A percentile compares a stretch with the other conserved stretches of the same genome.
Evolutionary conservation across 2,888 invertebrate genomes (phyloP).

Genomic region (Mylabris sibirica): DNA sequence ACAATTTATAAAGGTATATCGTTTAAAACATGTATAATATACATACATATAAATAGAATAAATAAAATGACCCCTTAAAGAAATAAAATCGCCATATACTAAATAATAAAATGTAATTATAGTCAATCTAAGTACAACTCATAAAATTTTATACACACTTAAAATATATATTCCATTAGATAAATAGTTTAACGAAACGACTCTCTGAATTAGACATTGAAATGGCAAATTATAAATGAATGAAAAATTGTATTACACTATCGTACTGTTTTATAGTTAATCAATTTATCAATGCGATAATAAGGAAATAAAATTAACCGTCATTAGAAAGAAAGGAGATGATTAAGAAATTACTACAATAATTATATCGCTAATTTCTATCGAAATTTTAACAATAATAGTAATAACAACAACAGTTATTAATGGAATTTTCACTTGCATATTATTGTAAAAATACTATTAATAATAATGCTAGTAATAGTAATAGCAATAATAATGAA

Average conservation of each 20-base stretch:
- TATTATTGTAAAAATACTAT: not conserved
- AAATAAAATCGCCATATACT: constrained; percentile 35
- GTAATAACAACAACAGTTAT: not conserved
- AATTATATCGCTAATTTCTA: not conserved
- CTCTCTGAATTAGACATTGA: not conserved
- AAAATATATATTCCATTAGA: constrained; percentile 10
- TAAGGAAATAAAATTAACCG: not conserved
- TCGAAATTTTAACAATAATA: not conserved
- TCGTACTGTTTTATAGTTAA: not conserved
- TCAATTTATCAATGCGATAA: not conserved
- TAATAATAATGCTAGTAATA: not conserved
- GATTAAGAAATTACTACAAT: not conserved
- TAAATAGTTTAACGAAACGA: not conserved
- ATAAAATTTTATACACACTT: constrained; percentile 10
- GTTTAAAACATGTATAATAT: constrained; percentile 23
- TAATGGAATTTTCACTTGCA: not conserved
- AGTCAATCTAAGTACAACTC: not conserved
- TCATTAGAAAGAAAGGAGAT: not conserved
- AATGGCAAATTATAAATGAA: constrained; percentile 6
- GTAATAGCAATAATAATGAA: not conserved
- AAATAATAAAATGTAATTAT: constrained; percentile 11
- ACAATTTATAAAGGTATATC: constrained; percentile 34
- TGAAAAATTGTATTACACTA: not conserved
- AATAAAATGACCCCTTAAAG: constrained; percentile 14
- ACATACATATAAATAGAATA: too few relatives aligned